Conservation (phyloP, 2,797 vertebrate species). For the Enteromius paludinosus region DNA sequence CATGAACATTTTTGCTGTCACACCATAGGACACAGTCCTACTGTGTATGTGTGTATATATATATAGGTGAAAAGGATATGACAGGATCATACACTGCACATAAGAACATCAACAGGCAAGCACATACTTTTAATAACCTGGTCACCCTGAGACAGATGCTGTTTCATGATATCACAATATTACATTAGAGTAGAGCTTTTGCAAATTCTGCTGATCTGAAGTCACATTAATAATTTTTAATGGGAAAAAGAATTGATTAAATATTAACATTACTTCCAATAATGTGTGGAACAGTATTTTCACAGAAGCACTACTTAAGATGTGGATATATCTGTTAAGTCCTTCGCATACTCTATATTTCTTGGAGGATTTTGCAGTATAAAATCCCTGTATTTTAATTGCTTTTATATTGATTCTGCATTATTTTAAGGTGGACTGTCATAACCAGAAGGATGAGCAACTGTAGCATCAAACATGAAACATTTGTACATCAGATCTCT, state of each 20-base stretch:
- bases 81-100: background rate
- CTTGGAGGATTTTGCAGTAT: background rate
- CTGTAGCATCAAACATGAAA: background rate
- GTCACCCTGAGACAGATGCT: background rate
- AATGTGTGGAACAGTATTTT: background rate
- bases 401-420: background rate
- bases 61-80: background rate
- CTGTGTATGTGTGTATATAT: too few relatives aligned
- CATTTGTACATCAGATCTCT: background rate
- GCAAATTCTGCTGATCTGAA: conserved; percentile 14
- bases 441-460: background rate
- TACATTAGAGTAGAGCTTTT: conserved; percentile 3
- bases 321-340: background rate
- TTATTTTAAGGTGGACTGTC: background rate
- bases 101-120: background rate
- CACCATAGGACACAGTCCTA: too few relatives aligned
- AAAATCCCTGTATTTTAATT: background rate
- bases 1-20: too few relatives aligned
- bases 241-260: conserved; percentile 9
- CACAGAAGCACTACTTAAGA: conserved; percentile 1
- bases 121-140: conserved; percentile 12
- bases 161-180: conserved; percentile 26
- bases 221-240: conserved; percentile 20
- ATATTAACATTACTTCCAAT: conserved; percentile 6
- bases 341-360: background rate